phyloP scores from a whole-genome alignment of 2,113 vertebrate species.

The Acrocephalus kingi region DNA sequence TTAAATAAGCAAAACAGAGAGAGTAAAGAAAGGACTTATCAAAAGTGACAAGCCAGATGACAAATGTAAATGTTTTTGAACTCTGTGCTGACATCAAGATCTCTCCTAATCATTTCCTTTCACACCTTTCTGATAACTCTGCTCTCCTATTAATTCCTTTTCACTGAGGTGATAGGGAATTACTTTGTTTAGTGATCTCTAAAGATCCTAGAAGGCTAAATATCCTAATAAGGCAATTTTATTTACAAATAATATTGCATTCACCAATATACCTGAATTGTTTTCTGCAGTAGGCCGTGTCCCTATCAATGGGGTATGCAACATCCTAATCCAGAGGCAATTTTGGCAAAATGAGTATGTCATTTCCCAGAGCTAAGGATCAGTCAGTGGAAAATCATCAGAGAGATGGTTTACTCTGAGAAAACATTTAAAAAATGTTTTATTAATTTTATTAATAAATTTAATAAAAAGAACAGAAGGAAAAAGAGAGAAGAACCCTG shows the following conservation, averaged over 20 bases:
- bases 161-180: background rate
- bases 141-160: conserved; percentile 20
- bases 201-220: background rate
- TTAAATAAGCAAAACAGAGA: background rate
- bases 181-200: background rate
- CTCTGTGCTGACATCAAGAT: background rate
- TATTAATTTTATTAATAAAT: background rate
- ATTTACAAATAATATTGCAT: background rate
- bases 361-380: background rate
- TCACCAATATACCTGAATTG: background rate
- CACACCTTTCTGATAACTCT: conserved; percentile 40
- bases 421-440: background rate
- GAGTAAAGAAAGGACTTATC: background rate
- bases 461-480: background rate
- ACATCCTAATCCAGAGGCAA: background rate
- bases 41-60: background rate
- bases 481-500: background rate
- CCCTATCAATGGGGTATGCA: background rate
- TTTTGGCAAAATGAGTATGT: background rate
- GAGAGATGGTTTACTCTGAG: background rate
- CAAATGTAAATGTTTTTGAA: background rate
- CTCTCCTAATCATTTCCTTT: conserved; percentile 25
- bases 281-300: background rate
- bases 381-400: background rate
- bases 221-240: background rate